phyloP scores from a whole-genome alignment of 2,113 vertebrate genomes.

The Panthera uncia region DNA sequence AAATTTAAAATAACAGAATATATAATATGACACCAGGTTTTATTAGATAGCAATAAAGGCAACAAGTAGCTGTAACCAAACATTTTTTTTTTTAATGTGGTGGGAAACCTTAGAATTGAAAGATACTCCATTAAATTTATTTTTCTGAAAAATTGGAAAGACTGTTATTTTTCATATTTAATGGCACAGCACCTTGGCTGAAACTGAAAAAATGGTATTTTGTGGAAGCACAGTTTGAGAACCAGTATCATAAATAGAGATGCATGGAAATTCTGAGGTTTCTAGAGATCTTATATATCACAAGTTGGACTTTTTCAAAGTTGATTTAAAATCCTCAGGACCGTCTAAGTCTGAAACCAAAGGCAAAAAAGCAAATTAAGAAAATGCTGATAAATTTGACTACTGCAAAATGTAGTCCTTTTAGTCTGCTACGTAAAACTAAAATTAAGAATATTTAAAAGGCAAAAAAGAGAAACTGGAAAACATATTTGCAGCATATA shows the following conservation, averaged over 20 bases:
- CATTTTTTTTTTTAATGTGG: slow-evolving; percentile 39
- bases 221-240: not conserved
- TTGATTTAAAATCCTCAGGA: not conserved
- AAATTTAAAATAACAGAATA: slow-evolving; percentile 78
- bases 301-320: not conserved
- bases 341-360: not conserved
- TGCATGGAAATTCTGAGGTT: not conserved
- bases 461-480: not conserved
- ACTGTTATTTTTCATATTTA: not conserved
- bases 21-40: slow-evolving; percentile 73
- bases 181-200: not conserved
- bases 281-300: not conserved
- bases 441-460: not conserved
- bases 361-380: not conserved
- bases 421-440: not conserved
- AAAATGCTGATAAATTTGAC: not conserved
- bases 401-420: not conserved
- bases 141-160: slow-evolving; percentile 57
- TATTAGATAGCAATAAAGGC: slow-evolving; percentile 73
- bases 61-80: slow-evolving; percentile 46
- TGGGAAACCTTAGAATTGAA: slow-evolving; percentile 55
- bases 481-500: not conserved
- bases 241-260: not conserved
- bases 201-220: not conserved
- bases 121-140: slow-evolving; percentile 39